Evolutionary conservation across 2,113 vertebrate species (phyloP).

Genomic region (Malaclemys terrapin): DNA sequence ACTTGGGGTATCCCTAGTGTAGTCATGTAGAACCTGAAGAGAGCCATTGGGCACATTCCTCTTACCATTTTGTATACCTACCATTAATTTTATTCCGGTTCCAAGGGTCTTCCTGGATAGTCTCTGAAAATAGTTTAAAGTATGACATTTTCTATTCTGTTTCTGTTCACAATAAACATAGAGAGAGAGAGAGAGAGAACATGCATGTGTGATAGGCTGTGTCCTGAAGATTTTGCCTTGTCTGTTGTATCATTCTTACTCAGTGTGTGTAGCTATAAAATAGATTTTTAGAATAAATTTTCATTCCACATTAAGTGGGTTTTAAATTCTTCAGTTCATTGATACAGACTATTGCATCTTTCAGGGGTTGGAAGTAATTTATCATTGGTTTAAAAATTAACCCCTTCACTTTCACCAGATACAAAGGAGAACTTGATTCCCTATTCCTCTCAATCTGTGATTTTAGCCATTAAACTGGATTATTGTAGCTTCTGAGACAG

Average conservation of each 20-base stretch:
- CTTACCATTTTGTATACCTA: neutral
- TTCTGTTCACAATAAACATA: neutral
- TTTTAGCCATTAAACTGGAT: neutral
- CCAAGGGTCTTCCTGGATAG: neutral
- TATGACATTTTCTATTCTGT: neutral
- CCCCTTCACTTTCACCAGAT: neutral
- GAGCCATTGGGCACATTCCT: slow-evolving; percentile 10
- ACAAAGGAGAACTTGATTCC: neutral
- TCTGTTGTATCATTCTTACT: neutral
- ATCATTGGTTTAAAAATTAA: neutral
- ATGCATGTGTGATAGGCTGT: neutral
- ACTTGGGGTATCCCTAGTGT: neutral
- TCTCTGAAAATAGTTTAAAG: neutral
- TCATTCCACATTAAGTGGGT: neutral
- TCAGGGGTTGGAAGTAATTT: neutral
- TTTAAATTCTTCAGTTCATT: neutral
- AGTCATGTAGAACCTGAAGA: neutral
- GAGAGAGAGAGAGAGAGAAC: neutral
- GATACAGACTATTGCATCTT: neutral
- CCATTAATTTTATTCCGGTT: slow-evolving; percentile 38
- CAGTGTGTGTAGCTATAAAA: neutral
- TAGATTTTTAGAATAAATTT: neutral
- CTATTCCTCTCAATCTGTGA: neutral
- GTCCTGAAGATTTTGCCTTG: neutral
- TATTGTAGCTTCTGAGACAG: neutral